Conservation (phyloP, 2,797 vertebrate species). For the Spondyliosoma cantharus region DNA sequence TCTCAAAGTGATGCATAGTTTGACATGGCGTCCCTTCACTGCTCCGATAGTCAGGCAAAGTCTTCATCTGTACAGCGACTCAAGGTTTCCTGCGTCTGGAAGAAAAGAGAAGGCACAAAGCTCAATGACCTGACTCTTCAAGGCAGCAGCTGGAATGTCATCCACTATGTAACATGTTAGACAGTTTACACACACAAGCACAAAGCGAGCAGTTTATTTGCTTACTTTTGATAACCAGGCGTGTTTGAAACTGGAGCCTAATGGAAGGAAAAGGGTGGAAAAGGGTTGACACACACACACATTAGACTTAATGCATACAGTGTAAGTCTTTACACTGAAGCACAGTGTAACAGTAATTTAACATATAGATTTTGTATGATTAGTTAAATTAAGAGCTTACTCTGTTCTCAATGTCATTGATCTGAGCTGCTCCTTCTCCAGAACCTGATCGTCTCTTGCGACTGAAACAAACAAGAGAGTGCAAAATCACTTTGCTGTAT, state of each 20-base stretch:
- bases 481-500: background rate
- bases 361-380: background rate
- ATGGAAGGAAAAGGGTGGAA: background rate
- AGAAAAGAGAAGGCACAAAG: constrained; percentile 28
- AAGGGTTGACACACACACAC: background rate
- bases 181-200: background rate
- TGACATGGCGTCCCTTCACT: constrained; percentile 8
- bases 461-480: constrained; percentile 57
- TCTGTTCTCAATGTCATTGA: constrained; percentile 89
- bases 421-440: constrained; percentile 68
- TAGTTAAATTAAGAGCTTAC: constrained; percentile 77
- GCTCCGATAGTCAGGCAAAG: constrained; percentile 19
- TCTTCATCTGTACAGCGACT: constrained; percentile 39
- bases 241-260: constrained; percentile 69
- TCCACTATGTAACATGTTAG: background rate
- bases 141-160: background rate
- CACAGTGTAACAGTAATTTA: background rate
- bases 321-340: background rate
- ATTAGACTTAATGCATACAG: background rate
- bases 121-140: background rate
- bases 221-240: constrained; percentile 80
- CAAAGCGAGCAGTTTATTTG: background rate
- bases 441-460: constrained; percentile 85
- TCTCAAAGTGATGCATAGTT: constrained; percentile 63
- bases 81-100: constrained; percentile 93